Evolutionary conservation across 2,888 invertebrate genomes (phyloP).

Genomic region (Synanthedon tipuliformis): DNA sequence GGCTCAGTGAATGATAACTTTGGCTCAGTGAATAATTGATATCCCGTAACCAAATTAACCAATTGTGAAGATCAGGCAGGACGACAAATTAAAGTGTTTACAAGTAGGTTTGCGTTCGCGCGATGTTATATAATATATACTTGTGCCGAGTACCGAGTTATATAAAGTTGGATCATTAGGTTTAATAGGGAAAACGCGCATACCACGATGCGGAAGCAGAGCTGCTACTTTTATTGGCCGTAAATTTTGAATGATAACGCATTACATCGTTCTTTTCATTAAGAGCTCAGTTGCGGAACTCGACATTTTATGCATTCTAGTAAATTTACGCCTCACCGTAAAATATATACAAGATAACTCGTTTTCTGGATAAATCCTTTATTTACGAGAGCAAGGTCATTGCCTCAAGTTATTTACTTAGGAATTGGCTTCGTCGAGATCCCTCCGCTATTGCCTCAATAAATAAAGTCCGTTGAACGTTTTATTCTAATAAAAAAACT

Average conservation of each 20-base stretch:
- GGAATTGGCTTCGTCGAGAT: not conserved
- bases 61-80: no score
- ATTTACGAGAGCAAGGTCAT: constrained; percentile 15
- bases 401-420: constrained; percentile 9
- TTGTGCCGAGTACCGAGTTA: no score
- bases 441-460: not conserved
- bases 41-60: no score
- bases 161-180: not conserved
- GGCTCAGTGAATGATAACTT: no score
- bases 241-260: constrained; percentile 27
- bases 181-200: not conserved
- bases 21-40: no score
- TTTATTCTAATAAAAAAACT: not conserved
- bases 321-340: constrained; percentile 27
- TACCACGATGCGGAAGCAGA: not conserved
- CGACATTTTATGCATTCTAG: constrained; percentile 23
- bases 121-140: no score
- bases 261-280: constrained; percentile 26
- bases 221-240: constrained; percentile 15
- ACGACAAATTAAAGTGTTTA: no score
- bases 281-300: constrained; percentile 20
- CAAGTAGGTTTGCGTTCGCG: no score
- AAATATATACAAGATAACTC: constrained; percentile 23
- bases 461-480: not conserved
- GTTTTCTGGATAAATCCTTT: constrained; percentile 18